phyloP scores from a whole-genome alignment of 1,140 invertebrate genomes.

The Achroia grisella region DNA sequence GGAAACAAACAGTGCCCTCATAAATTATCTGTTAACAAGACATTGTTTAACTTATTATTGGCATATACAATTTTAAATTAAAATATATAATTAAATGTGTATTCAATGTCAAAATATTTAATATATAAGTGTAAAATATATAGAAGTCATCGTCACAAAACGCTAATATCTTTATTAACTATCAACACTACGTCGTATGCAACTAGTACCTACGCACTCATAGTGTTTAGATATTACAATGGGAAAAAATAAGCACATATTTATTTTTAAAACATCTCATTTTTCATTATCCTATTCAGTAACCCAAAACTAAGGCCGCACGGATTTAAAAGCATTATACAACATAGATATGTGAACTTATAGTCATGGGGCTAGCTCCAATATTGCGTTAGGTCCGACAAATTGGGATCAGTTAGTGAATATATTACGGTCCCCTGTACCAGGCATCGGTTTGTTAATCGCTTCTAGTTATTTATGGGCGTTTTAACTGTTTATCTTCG shows the following conservation, averaged over 20 bases:
- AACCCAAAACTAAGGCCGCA: constrained; percentile 3
- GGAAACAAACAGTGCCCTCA: constrained; percentile 10
- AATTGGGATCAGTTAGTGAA: constrained; percentile 67
- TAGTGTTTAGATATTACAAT: no score
- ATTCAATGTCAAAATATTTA: no score
- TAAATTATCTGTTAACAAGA: constrained; percentile 11
- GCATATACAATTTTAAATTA: no score
- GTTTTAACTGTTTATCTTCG: constrained; percentile 55
- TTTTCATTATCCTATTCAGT: neutral
- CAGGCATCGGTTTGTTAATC: constrained; percentile 65
- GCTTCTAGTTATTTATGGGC: constrained; percentile 61
- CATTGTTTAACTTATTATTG: constrained; percentile 5
- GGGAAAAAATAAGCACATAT: no score
- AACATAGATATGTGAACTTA: constrained; percentile 33
- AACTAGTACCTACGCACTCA: no score
- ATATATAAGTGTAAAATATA: no score
- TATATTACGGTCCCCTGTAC: constrained; percentile 60
- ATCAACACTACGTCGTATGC: no score
- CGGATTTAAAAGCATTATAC: constrained; percentile 11
- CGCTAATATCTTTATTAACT: no score
- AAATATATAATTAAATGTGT: no score
- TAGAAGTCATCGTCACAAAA: no score
- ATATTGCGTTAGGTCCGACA: constrained; percentile 68
- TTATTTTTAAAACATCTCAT: no score
- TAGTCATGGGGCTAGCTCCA: constrained; percentile 25